Base-by-base conservation (phyloP, 2,113 vertebrate species). In the Nibea coibor region DNA sequence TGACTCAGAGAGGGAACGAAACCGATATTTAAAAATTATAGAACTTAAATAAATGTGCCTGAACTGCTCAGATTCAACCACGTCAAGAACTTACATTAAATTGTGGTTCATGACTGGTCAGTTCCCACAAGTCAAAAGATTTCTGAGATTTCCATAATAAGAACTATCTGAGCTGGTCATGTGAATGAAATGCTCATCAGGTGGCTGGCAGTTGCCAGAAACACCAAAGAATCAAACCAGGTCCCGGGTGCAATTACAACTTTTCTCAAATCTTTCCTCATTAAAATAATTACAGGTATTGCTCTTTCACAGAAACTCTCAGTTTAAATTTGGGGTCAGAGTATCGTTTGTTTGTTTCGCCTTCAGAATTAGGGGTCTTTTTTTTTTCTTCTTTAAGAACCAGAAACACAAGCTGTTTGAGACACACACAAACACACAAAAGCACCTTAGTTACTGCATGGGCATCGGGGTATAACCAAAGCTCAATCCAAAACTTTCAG, bases 271-370 rank as follows among this genome's bases (percentile, higher is more conserved):
- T 68, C 83, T 63, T 26, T 65, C 65, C 80, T 82, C 67, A 87
- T 93, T 88, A 90, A 9, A 74, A 82, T 84, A 89, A 90, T 89
- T 84, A 75, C 54, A 72, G 72, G 66, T 73, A 59, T 78, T 75
- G 64, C 71, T 70, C 59, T 67, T 84, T 65, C 81, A 80, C 74
- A 76, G 50, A 43, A 76, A 82, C 70, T 67, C 71, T 72, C 28
- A 80, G 84, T 93, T 63, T 66, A 75, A 75, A 54, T 74, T 63
- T 43, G 63, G 17, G 53, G 74, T 70, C 69, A 63, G 48, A 63
- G 72, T 59, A 72, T 56, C 67, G 42, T 65, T 81, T 86, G 83
- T 85, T 84, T 85, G 72, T 79, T 80, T 86, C 67, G 19, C 64
- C 59, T 74, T 54, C 24, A 62, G 59, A 80, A 73, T 68, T 79